A percentile compares a stretch with the other conserved stretches of the same genome.
Conservation (phyloP, 2,888 invertebrate species). For the Drosophila macrothrix region DNA sequence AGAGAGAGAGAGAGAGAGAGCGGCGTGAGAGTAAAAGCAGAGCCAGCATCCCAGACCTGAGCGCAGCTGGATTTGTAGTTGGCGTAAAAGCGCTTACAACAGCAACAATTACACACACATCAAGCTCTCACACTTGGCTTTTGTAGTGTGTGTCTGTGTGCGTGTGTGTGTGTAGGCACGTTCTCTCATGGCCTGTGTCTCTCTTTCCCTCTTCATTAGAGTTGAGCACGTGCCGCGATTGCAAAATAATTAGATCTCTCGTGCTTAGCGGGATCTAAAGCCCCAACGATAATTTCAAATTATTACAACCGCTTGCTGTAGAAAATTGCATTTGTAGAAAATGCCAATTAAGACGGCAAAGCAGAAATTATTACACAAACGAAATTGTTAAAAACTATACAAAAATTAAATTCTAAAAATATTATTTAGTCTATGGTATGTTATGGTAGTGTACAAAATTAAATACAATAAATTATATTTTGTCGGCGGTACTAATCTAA, state of each 20-base stretch:
- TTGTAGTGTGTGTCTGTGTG: not conserved
- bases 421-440: not conserved
- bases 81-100: constrained; percentile 67
- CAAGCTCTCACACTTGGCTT: constrained; percentile 6
- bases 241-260: not conserved
- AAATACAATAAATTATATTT: not conserved
- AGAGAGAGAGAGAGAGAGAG: constrained; percentile 11
- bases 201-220: constrained; percentile 12
- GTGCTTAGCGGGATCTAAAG: not conserved
- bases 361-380: not conserved
- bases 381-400: not conserved
- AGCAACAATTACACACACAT: constrained; percentile 53
- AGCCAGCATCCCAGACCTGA: constrained; percentile 50
- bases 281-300: not conserved
- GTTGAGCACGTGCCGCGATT: constrained; percentile 3
- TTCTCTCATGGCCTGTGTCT: constrained; percentile 37
- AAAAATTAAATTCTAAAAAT: not conserved
- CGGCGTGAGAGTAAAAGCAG: constrained; percentile 26
- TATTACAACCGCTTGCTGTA: not conserved
- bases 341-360: not conserved
- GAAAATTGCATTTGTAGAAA: not conserved
- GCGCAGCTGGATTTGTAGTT: constrained; percentile 55
- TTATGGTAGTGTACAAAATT: not conserved
- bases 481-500: not conserved
- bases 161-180: constrained; percentile 29